Base-by-base conservation (phyloP, 2,113 vertebrate genomes). In the Gymnocephalus cernua region DNA sequence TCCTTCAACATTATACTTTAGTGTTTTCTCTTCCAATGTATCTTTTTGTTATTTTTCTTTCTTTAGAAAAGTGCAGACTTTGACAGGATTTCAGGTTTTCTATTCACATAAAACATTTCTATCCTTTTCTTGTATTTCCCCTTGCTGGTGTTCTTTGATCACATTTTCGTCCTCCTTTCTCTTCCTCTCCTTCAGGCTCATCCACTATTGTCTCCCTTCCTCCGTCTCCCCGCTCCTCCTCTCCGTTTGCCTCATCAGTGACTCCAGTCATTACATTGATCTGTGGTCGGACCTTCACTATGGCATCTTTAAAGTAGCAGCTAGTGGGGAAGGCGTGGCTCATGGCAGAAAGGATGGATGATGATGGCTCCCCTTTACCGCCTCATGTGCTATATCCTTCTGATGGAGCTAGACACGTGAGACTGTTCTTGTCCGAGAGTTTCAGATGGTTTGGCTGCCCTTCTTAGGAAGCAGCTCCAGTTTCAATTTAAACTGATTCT, bases 181-280 rank as follows among this genome's bases (percentile, higher is more conserved):
- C 32, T 32, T 61, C 29, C 4, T 29, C 66, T 81, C 71, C 72
- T 76, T 72, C 56, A 41, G 69, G 53, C 74, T 79, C 57, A 32
- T 68, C 35, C 0, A 3, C 68, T 48, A 65, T 67, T 21, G 48
- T 66, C 72, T 74, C 41, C 45, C 15, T 41, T 84, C 75, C 71
- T 84, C 64, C 16, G 44, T 67, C 86, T 79, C 65, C 35, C 19
- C 38, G 8, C 51, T 69, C 27, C 14, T 18, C 35, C 58, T 74
- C 15, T 32, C 44, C 21, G 48, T 81, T 87, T 50, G 75, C 61
- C 77, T 89, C 69, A 84, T 87, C 85, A 82, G 67, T 53, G 50
- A 71, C 74, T 75, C 71, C 58, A 35, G 67, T 88, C 88, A 65
- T 92, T 82, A 87, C 68, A 87, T 23, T 76, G 85, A 81, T 85